Evolutionary conservation across 1,140 invertebrate genomes (phyloP).

Genomic region (Sycophaga agraensis): DNA sequence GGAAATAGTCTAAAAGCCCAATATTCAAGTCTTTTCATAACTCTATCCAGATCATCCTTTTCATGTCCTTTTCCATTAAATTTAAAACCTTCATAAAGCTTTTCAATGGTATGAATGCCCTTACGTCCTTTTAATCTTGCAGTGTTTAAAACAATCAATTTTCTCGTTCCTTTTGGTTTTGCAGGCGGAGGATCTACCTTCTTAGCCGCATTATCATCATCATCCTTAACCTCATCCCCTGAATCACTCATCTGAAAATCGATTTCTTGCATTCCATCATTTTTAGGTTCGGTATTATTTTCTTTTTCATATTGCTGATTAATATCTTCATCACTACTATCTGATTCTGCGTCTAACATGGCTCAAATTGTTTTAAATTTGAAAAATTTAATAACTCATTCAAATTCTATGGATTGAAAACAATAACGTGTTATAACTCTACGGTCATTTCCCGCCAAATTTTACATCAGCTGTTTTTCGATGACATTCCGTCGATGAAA

Average conservation of each 20-base stretch:
- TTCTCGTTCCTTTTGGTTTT: slow-evolving; percentile 58
- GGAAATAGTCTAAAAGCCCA: slow-evolving; percentile 91
- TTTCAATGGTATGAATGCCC: slow-evolving; percentile 76
- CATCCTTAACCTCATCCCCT: slow-evolving; percentile 28
- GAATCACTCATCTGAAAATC: background rate
- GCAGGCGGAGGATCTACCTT: slow-evolving; percentile 28
- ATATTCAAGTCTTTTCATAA: slow-evolving; percentile 84
- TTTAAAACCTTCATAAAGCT: slow-evolving; percentile 80
- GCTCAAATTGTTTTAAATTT: background rate
- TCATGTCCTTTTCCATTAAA: slow-evolving; percentile 85
- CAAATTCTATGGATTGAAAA: too few species aligned
- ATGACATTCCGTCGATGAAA: background rate
- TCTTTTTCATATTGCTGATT: slow-evolving; percentile 37
- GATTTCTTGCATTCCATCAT: slow-evolving; percentile 20
- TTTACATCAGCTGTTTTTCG: slow-evolving; percentile 7
- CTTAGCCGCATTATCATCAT: slow-evolving; percentile 26
- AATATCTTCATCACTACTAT: slow-evolving; percentile 34
- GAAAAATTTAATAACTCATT: too few species aligned
- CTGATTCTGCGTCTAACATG: slow-evolving; percentile 23
- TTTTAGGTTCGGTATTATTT: slow-evolving; percentile 8
- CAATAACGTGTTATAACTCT: too few species aligned
- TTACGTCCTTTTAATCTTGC: slow-evolving; percentile 72
- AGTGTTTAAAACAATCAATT: slow-evolving; percentile 66
- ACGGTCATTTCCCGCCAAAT: slow-evolving; percentile 27
- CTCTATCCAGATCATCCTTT: slow-evolving; percentile 75